Conservation (phyloP, 2,888 invertebrate species). For the Morpho deidamia region DNA sequence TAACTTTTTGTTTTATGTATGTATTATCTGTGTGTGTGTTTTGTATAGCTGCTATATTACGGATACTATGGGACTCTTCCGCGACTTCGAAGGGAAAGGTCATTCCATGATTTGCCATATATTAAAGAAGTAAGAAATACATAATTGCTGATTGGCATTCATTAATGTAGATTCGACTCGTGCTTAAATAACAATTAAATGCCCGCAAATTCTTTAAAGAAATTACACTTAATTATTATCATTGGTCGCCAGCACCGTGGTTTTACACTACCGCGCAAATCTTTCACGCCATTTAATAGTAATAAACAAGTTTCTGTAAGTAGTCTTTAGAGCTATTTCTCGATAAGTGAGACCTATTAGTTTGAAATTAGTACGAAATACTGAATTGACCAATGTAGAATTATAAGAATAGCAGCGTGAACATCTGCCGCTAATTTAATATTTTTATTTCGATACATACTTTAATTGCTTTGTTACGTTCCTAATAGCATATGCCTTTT, state of each 20-base stretch:
- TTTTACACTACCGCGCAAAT: constrained; percentile 26
- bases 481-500: too few relatives aligned
- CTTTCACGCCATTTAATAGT: constrained; percentile 26
- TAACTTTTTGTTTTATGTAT: constrained; percentile 21
- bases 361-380: neutral
- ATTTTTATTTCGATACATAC: too few relatives aligned
- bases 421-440: too few relatives aligned
- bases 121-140: constrained; percentile 85
- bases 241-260: constrained; percentile 25
- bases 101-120: constrained; percentile 87
- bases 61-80: constrained; percentile 85
- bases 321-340: constrained; percentile 8
- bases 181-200: constrained; percentile 30
- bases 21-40: constrained; percentile 37
- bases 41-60: constrained; percentile 83
- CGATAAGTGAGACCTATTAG: neutral
- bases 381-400: too few relatives aligned
- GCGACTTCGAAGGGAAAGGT: constrained; percentile 86
- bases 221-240: constrained; percentile 26
- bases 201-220: constrained; percentile 28
- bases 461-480: too few relatives aligned
- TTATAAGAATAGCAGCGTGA: too few relatives aligned
- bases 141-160: constrained; percentile 47
- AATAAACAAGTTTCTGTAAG: constrained; percentile 13
- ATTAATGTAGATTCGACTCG: constrained; percentile 26